These are phyloP conservation scores for Peromyscus leucopus DNA, from an alignment of 2,113 vertebrate genomes.

Conservation along the genomic window DNA sequence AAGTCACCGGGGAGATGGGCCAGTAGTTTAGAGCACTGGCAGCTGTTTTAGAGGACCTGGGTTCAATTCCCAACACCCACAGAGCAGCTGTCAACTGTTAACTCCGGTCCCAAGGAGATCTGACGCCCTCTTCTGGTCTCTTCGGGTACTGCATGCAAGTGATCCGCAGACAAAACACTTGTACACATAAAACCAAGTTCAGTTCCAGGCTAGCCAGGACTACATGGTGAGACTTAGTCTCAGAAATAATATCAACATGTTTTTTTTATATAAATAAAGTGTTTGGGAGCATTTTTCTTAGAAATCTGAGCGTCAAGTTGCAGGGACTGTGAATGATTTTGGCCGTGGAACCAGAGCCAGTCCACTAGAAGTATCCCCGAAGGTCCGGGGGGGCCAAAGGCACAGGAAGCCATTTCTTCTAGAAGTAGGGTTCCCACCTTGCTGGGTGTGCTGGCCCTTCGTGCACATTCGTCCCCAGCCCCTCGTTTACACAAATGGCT, in stretches of 20 bases:
- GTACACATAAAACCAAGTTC: background rate
- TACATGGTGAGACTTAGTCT: background rate
- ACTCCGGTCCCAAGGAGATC: background rate
- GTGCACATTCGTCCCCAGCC: fast-evolving
- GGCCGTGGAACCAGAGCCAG: background rate
- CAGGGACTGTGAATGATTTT: background rate
- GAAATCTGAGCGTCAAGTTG: background rate
- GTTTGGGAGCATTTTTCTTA: background rate
- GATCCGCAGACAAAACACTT: background rate
- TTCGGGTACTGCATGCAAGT: background rate
- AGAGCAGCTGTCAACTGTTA: background rate
- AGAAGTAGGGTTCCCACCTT: background rate
- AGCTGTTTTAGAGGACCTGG: background rate
- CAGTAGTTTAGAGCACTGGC: background rate
- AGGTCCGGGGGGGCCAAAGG: background rate
- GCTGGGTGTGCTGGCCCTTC: too few species aligned
- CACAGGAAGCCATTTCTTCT: background rate
- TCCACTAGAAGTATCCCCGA: background rate
- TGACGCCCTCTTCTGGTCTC: background rate
- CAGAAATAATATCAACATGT: background rate
- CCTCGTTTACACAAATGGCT: background rate
- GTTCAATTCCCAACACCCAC: background rate
- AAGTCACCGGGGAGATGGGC: background rate
- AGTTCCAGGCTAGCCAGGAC: background rate
- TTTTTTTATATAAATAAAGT: background rate